These are phyloP conservation scores for Orius laevigatus DNA, from an alignment of 1,140 invertebrate genomes.

Conservation along the genomic window DNA sequence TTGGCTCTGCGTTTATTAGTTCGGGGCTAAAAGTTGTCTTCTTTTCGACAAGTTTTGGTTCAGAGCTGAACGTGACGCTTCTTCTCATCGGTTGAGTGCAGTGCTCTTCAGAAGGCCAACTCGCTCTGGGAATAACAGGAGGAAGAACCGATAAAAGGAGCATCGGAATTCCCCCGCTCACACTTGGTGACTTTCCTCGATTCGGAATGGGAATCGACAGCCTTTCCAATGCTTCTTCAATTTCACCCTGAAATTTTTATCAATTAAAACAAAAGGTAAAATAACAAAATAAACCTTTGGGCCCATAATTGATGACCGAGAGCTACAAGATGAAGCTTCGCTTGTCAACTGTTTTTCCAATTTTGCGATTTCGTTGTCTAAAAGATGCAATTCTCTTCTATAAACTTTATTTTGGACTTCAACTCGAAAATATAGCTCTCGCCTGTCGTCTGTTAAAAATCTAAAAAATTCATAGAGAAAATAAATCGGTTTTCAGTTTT, in stretches of 20 bases:
- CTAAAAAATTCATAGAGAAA: conserved; percentile 20
- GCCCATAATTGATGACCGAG: conserved; percentile 2
- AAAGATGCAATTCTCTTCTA: conserved; percentile 58
- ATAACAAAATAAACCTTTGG: neutral
- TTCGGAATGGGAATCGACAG: neutral
- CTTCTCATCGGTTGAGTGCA: conserved; percentile 24
- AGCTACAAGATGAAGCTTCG: conserved; percentile 5
- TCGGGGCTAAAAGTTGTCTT: neutral
- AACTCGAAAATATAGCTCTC: conserved; percentile 67
- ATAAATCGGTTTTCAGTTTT: neutral
- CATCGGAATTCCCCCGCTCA: conserved; percentile 48
- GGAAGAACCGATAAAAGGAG: conserved; percentile 51
- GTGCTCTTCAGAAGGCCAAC: conserved; percentile 21
- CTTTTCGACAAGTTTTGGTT: conserved; percentile 41
- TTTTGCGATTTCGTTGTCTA: conserved; percentile 62
- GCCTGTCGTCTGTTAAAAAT: conserved; percentile 35
- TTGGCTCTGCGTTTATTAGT: neutral
- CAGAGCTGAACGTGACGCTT: conserved; percentile 41
- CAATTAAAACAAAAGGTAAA: neutral
- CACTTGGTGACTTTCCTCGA: conserved; percentile 35
- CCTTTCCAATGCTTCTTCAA: conserved; percentile 11
- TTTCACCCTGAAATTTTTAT: conserved; percentile 6
- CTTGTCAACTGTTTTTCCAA: conserved; percentile 41
- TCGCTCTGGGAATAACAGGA: conserved; percentile 47
- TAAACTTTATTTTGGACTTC: conserved; percentile 85